Evolutionary conservation across 2,113 vertebrate genomes (phyloP).

Genomic region (Entosphenus tridentatus): DNA sequence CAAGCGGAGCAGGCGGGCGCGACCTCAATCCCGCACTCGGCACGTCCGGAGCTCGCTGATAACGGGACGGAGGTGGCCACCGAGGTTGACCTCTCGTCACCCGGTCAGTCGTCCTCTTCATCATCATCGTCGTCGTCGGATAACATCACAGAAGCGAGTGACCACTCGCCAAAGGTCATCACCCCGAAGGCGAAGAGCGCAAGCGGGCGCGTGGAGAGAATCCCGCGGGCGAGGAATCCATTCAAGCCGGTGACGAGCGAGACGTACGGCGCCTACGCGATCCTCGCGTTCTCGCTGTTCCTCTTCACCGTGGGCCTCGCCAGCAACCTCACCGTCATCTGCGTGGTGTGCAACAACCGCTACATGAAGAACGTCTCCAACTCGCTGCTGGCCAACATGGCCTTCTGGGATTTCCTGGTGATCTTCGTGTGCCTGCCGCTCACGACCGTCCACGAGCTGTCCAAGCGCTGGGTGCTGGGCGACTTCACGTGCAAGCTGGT

Average conservation of each 20-base stretch:
- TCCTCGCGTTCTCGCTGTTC: conserved; percentile 39
- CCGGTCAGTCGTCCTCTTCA: too few species aligned
- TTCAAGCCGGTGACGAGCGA: conserved; percentile 61
- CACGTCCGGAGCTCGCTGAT: too few species aligned
- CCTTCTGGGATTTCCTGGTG: conserved; percentile 81
- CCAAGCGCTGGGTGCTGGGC: conserved; percentile 73
- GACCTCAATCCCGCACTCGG: too few species aligned
- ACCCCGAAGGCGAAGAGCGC: too few species aligned
- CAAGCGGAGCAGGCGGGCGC: too few species aligned
- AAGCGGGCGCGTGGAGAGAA: too few species aligned
- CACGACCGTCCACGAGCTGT: conserved; percentile 71
- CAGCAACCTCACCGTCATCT: conserved; percentile 82
- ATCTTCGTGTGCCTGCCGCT: conserved; percentile 84
- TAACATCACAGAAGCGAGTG: too few species aligned
- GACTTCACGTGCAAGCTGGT: conserved; percentile 82
- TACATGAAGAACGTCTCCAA: conserved; percentile 96
- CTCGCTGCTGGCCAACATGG: conserved; percentile 74
- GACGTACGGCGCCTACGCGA: conserved; percentile 50
- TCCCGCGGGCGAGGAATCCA: conserved; percentile 34
- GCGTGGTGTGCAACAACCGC: conserved; percentile 89
- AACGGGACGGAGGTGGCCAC: too few species aligned
- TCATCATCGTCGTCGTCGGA: too few species aligned
- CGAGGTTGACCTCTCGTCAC: too few species aligned
- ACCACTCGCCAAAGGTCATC: too few species aligned
- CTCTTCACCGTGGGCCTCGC: conserved; percentile 66